Evolutionary conservation across 2,113 vertebrate species (phyloP).

Genomic region (Paradoxurus hermaphroditus): DNA sequence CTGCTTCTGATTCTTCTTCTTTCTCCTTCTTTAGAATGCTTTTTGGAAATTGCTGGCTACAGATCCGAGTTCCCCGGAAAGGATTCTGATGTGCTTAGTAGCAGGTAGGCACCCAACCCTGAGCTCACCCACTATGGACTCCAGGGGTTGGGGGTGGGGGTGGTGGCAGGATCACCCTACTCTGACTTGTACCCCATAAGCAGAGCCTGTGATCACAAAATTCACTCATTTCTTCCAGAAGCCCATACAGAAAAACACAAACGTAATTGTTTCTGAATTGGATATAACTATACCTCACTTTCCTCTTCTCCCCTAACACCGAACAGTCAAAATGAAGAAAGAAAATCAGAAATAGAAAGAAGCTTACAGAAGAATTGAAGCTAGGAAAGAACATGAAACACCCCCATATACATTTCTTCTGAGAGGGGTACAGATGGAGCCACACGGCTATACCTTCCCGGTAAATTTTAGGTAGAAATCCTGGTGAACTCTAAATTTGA

Average conservation of each 20-base stretch:
- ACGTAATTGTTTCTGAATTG: background rate
- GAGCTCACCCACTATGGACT: background rate
- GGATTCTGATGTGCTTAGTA: background rate
- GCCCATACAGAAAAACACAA: background rate
- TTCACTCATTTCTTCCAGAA: background rate
- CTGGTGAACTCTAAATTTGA: background rate
- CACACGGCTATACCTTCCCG: rapidly evolving
- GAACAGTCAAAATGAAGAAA: background rate
- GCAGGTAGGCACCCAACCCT: rapidly evolving
- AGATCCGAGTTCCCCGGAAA: background rate
- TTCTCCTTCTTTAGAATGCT: background rate
- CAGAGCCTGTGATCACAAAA: background rate
- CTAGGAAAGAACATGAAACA: background rate
- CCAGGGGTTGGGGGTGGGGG: rapidly evolving
- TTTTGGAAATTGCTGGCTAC: too few species aligned
- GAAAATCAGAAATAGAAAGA: background rate
- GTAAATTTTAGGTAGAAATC: background rate
- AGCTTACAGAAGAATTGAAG: background rate
- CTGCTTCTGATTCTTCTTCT: background rate
- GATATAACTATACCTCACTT: background rate
- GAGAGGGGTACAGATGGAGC: rapidly evolving
- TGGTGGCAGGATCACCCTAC: background rate
- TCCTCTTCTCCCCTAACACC: background rate
- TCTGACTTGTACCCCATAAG: background rate
- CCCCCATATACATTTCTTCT: rapidly evolving